Evolutionary conservation across 1,140 invertebrate species (phyloP).

Genomic region (Drosophila paulistorum): DNA sequence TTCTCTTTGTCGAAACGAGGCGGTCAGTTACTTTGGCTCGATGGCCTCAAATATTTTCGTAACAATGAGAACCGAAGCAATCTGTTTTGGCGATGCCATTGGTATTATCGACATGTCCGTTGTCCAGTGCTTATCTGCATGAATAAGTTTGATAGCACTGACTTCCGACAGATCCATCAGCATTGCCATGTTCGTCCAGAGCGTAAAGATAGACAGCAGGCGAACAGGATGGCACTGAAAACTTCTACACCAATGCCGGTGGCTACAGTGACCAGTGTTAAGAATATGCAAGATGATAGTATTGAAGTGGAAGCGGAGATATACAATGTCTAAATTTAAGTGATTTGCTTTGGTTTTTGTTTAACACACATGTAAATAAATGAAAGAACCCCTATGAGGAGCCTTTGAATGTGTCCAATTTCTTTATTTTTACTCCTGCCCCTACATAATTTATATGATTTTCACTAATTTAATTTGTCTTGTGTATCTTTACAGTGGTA

Average conservation of each 20-base stretch:
- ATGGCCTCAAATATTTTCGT: constrained; percentile 77
- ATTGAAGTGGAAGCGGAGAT: constrained; percentile 43
- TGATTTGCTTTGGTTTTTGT: constrained; percentile 25
- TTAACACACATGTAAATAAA: constrained; percentile 56
- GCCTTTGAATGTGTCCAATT: constrained; percentile 29
- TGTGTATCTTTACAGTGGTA: constrained; percentile 63
- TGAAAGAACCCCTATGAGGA: constrained; percentile 15
- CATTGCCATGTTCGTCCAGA: constrained; percentile 67
- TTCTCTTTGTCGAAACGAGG: constrained; percentile 78
- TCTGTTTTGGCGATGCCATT: constrained; percentile 81
- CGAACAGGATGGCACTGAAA: neutral
- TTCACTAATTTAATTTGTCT: constrained; percentile 37
- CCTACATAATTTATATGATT: neutral
- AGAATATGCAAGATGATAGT: constrained; percentile 26
- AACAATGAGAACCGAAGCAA: constrained; percentile 81
- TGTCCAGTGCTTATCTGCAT: constrained; percentile 80
- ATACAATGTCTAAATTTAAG: constrained; percentile 65
- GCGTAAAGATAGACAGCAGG: constrained; percentile 36
- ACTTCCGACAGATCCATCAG: constrained; percentile 78
- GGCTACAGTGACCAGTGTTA: constrained; percentile 25
- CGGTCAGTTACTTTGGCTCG: constrained; percentile 75
- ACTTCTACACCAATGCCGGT: constrained; percentile 11
- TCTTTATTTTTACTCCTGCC: constrained; percentile 17
- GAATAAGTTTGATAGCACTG: constrained; percentile 70
- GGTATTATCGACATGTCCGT: constrained; percentile 77